Base-by-base conservation (phyloP, 30 jellyfish, hydroid and myxozoan species). In the Mastigias papua region DNA sequence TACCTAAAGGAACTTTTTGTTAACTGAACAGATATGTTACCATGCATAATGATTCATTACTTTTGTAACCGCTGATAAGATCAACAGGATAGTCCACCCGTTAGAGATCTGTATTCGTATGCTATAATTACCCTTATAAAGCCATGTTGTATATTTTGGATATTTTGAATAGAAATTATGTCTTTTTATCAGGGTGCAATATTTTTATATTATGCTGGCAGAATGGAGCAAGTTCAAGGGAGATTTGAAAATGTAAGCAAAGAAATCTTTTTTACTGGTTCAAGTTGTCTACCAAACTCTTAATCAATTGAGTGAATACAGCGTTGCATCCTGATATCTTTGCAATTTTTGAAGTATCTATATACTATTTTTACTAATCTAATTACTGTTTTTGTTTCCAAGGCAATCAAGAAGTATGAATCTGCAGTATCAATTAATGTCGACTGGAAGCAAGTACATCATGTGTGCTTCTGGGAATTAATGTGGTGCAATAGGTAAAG, bases 401-500 rank as follows among this genome's bases (percentile, higher is more conserved):
- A 89, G 97, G 99, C 99, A 1, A 69, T 94, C n/a, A 49, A 64
- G 60, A 77, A 63, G 68, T 94, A 94, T 85, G 86, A 85, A 32
- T 69, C 62, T 48, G 91, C 99, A 10, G 97, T 94, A 26, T 80
- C 93, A 17, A 76, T 89, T 19, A 94, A 78, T 48, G 93, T 94
- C 29, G 99, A 94, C 34, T 94, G 99, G 99, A 85, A 89, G 80
- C 99, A 94, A 51, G 92, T 94, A 8, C 99, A 94, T 69, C 99
- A 94, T 65, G 92, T 94, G 15, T 89, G 97, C 80, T 94, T 72
- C 67, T 94, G 99, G 99, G 99, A 94, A 74, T 68, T 94, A 84
- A 94, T 94, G 99, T 94, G 99, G 99, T 89, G 99, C 70, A 77
- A 94, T 84, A 89, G 99, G 99, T 94, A 21, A 16, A n/a, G n/a